These are phyloP conservation scores for Glossophaga mutica DNA, from an alignment of 2,797 vertebrate genomes.

Conservation along the genomic window DNA sequence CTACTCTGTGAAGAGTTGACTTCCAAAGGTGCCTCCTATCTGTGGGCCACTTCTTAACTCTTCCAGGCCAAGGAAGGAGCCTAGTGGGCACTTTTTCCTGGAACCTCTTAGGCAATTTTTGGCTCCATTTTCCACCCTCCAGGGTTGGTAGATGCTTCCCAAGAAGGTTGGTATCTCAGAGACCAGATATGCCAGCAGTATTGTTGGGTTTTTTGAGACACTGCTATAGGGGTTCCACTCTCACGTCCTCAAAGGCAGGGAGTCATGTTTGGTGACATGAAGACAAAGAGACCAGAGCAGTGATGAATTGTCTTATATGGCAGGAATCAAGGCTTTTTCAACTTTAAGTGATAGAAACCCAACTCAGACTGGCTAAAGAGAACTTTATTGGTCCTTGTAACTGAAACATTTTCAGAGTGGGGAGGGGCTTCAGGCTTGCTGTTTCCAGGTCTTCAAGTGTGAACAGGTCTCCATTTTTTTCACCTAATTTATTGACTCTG, in stretches of 20 bases:
- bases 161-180: not conserved
- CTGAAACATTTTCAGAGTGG: not conserved
- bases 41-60: not conserved
- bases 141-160: not conserved
- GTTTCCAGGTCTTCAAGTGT: not conserved
- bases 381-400: not conserved
- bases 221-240: not conserved
- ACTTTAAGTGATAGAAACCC: not conserved
- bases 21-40: not conserved
- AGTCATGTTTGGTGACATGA: conserved; percentile 3
- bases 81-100: not conserved
- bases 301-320: conserved; percentile 20
- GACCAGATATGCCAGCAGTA: not conserved
- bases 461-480: not conserved
- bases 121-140: not conserved
- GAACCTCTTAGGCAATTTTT: not conserved
- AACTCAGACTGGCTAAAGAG: not conserved
- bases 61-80: not conserved
- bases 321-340: not conserved
- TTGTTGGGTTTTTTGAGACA: not conserved
- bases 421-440: not conserved
- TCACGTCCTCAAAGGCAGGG: not conserved
- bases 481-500: not conserved
- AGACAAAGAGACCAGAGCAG: conserved; percentile 6
- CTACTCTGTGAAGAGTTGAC: not conserved